These are phyloP conservation scores for Heteromyza rotundicornis DNA, from an alignment of 2,888 invertebrate genomes.

Conservation along the genomic window DNA sequence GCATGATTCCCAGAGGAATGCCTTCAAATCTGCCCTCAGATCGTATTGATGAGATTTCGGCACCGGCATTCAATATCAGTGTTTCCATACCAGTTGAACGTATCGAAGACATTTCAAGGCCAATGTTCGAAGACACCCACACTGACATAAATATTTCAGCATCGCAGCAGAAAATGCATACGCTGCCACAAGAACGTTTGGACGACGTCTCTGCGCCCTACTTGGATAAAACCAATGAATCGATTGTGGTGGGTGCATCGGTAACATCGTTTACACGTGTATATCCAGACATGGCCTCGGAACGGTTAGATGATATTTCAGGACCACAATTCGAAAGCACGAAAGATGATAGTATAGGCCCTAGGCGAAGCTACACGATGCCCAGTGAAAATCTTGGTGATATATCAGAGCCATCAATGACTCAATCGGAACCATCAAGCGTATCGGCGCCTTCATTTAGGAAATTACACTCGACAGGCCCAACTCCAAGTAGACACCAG, in stretches of 20 bases:
- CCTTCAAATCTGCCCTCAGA: neutral
- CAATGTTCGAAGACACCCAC: neutral
- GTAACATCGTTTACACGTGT: constrained; percentile 10
- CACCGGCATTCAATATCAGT: neutral
- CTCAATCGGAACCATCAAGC: neutral
- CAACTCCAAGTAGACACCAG: no score
- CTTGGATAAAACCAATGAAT: constrained; percentile 6
- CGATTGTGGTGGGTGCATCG: constrained; percentile 7
- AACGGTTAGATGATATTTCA: neutral
- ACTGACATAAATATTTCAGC: neutral
- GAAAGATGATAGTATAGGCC: no score
- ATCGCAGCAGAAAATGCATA: neutral
- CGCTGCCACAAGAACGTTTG: neutral
- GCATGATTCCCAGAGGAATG: no score
- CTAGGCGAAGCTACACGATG: neutral
- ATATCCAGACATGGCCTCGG: constrained; percentile 2
- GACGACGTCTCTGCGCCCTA: constrained; percentile 5
- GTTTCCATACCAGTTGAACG: no score
- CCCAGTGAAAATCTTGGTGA: neutral
- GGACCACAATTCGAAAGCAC: neutral
- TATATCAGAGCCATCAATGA: neutral
- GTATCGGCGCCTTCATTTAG: neutral
- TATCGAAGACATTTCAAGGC: constrained; percentile 9
- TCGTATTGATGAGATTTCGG: constrained; percentile 9
- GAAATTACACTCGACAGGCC: no score